phyloP scores from a whole-genome alignment of 1,140 invertebrate genomes.

The Medauroidea extradentata region DNA sequence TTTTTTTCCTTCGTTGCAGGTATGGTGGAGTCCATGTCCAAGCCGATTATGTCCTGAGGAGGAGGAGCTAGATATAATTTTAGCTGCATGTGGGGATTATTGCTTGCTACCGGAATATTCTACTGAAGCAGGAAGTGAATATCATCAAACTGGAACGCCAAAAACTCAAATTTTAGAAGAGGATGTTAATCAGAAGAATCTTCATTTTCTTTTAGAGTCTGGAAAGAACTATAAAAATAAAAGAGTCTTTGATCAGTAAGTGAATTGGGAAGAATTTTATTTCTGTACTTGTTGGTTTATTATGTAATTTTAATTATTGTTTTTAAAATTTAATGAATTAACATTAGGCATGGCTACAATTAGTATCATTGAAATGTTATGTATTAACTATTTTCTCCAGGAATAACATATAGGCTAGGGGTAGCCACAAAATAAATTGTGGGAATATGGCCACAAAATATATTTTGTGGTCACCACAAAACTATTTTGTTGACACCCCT shows the following conservation, averaged over 20 bases:
- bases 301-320: too few species aligned
- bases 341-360: too few species aligned
- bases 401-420: too few species aligned
- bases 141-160: neutral
- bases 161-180: neutral
- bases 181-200: neutral
- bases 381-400: too few species aligned
- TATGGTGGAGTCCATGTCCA: conserved; percentile 74
- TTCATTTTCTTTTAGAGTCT: neutral
- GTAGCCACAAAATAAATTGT: too few species aligned
- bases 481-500: too few species aligned
- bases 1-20: too few species aligned
- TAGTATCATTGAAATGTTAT: too few species aligned
- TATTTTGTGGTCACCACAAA: too few species aligned
- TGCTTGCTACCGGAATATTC: conserved; percentile 50
- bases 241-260: neutral
- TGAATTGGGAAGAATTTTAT: neutral
- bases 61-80: conserved; percentile 62
- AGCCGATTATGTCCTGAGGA: conserved; percentile 68
- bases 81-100: conserved; percentile 64
- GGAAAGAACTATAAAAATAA: neutral
- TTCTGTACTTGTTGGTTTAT: too few species aligned
- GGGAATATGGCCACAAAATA: too few species aligned
- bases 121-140: conserved; percentile 33
- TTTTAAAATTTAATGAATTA: too few species aligned